Conservation (phyloP, 1,140 invertebrate genomes). For the Brachionus rotundiformis region DNA sequence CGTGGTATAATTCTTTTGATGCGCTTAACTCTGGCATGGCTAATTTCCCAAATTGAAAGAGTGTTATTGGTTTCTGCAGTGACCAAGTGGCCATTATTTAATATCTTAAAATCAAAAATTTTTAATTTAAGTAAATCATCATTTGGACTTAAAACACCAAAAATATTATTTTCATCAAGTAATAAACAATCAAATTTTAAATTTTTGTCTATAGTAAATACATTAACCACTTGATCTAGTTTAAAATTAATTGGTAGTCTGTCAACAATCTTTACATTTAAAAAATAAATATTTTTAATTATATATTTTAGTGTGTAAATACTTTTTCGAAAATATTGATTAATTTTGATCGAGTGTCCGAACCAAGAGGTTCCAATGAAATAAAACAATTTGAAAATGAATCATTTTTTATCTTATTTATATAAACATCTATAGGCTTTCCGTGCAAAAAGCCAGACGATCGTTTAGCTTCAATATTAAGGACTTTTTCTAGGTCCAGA, state of each 20-base stretch:
- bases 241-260: background rate
- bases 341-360: background rate
- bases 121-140: conserved; percentile 6
- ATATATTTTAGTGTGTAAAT: background rate
- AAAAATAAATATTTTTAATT: conserved; percentile 3
- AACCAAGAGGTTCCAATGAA: background rate
- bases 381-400: background rate
- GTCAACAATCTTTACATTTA: conserved; percentile 38
- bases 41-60: background rate
- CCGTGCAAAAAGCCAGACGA: background rate
- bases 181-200: background rate
- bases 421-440: background rate
- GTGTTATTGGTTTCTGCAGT: background rate
- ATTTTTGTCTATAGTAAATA: background rate
- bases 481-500: background rate
- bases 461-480: background rate
- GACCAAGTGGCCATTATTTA: background rate
- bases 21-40: background rate
- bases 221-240: background rate
- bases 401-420: background rate
- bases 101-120: background rate
- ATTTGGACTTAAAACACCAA: background rate
- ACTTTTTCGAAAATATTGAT: background rate
- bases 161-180: background rate
- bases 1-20: background rate